These are phyloP conservation scores for Mizuhopecten yessoensis DNA, from an alignment of 1,140 invertebrate genomes.

Conservation along the genomic window DNA sequence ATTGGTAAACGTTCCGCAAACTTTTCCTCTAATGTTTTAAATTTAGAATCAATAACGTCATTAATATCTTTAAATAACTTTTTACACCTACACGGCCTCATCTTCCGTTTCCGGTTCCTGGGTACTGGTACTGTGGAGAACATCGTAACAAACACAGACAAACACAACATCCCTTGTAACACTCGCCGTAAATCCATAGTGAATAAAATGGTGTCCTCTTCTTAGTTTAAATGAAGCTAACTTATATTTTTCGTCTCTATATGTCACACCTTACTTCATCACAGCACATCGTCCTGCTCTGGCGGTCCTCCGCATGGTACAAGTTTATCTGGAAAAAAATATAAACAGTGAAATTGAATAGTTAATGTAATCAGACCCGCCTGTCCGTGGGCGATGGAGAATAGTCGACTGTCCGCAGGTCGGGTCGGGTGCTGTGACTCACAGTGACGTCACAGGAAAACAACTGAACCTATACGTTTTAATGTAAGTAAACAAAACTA, in stretches of 20 bases:
- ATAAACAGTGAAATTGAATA: not conserved
- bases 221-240: not conserved
- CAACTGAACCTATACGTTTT: not conserved
- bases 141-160: slow-evolving; percentile 3
- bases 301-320: not conserved
- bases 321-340: slow-evolving; percentile 3
- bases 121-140: not conserved
- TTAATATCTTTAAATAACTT: slow-evolving; percentile 16
- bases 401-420: not conserved
- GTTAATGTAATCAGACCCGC: not conserved
- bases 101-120: not conserved
- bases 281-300: not conserved
- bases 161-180: slow-evolving; percentile 15
- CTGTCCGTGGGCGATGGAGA: not conserved
- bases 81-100: not conserved
- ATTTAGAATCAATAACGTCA: slow-evolving; percentile 3
- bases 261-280: not conserved
- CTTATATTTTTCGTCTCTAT: not conserved
- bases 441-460: slow-evolving; percentile 20
- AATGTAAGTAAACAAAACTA: slow-evolving; percentile 36
- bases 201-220: not conserved
- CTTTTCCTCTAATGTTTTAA: slow-evolving; percentile 14
- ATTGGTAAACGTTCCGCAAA: not conserved
- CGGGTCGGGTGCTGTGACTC: slow-evolving; percentile 23
- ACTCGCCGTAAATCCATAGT: slow-evolving; percentile 5